phyloP scores from a whole-genome alignment of 2,797 vertebrate species.

The Anguilla pacifica region DNA sequence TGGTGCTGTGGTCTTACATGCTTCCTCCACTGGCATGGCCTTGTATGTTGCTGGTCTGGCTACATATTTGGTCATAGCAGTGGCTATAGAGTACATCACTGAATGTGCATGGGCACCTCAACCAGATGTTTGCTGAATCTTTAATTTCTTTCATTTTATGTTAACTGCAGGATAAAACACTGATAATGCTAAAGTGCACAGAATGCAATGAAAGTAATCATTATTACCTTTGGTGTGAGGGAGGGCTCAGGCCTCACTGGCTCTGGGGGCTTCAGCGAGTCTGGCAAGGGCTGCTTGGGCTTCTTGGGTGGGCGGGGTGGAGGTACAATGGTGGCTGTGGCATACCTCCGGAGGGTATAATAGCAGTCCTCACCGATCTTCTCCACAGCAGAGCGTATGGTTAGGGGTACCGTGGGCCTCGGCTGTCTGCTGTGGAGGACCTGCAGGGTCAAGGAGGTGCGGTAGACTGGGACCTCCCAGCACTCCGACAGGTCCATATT shows the following conservation, averaged over 20 bases:
- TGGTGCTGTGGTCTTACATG: not conserved
- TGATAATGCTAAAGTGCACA: not conserved
- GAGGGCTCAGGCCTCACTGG: constrained; percentile 25
- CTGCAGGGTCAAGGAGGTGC: constrained; percentile 67
- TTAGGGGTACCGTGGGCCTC: constrained; percentile 25
- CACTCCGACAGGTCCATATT: constrained; percentile 63
- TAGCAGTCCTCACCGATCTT: constrained; percentile 79
- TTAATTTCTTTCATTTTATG: not conserved
- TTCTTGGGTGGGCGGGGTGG: constrained; percentile 84
- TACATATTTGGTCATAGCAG: not conserved
- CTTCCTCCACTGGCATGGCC: not conserved
- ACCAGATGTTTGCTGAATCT: not conserved
- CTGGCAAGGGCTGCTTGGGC: constrained; percentile 52
- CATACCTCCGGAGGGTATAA: constrained; percentile 78
- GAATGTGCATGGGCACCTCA: not conserved
- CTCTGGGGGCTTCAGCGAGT: constrained; percentile 44
- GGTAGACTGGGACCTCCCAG: constrained; percentile 77
- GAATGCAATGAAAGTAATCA: not conserved
- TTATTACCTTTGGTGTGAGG: constrained; percentile 68
- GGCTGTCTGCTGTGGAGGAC: constrained; percentile 56
- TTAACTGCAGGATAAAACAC: not conserved
- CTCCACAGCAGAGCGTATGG: constrained; percentile 66
- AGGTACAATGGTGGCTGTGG: constrained; percentile 66
- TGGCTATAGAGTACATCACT: not conserved
- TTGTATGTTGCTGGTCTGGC: not conserved